Conservation (phyloP, 2,888 invertebrate species). For the Pristionchus maxplancki region DNA sequence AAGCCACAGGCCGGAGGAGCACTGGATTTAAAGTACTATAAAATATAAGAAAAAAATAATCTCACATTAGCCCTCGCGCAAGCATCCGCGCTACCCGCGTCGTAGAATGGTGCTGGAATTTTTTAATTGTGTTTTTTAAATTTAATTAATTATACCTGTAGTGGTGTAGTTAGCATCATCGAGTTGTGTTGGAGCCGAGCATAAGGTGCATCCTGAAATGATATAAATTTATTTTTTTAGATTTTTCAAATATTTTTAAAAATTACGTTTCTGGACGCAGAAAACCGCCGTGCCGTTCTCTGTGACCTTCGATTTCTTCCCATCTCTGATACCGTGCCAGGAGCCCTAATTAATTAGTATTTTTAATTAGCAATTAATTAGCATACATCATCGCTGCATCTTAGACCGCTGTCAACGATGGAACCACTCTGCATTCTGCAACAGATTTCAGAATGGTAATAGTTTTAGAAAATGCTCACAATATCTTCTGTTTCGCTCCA, state of each 20-base stretch:
- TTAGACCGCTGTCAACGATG: not conserved
- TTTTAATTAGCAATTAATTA: not conserved
- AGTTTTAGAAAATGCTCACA: not conserved
- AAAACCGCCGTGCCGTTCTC: not conserved
- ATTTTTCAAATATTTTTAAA: not conserved
- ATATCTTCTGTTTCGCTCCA: not conserved
- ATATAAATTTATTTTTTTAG: not conserved
- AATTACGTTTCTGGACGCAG: not conserved
- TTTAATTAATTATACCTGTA: too few species aligned
- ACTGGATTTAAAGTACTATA: not conserved
- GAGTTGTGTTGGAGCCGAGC: not conserved
- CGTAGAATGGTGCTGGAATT: not conserved
- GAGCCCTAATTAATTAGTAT: not conserved
- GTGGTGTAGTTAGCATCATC: not conserved
- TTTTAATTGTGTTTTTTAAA: too few species aligned
- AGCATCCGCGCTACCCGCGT: not conserved
- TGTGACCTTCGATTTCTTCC: not conserved
- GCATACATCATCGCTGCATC: not conserved
- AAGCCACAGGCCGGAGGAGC: not conserved
- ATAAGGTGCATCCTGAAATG: not conserved
- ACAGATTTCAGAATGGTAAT: too few species aligned
- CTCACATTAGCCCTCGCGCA: not conserved
- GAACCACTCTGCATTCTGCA: too few species aligned
- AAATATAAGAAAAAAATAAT: not conserved
- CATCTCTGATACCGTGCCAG: not conserved